Base-by-base conservation (phyloP, 2,797 vertebrate species). In the Trachops cirrhosus region DNA sequence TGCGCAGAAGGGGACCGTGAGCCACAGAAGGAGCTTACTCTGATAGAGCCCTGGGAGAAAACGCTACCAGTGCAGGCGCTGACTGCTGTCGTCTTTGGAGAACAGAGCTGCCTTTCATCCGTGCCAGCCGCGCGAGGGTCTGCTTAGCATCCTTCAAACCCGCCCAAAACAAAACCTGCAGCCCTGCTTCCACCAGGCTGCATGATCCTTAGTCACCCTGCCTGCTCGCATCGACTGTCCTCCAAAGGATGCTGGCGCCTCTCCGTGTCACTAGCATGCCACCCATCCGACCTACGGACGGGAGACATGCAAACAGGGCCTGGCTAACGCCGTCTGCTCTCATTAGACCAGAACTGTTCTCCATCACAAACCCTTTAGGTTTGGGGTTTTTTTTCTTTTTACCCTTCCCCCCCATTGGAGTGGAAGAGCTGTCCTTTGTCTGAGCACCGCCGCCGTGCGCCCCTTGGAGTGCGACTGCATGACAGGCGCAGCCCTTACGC, bases 91-190 rank as follows among this genome's bases (percentile, higher is more conserved):
- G 21, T 68, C 94, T 93, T 82, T 6, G 12, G 44, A 62, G 78
- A 83, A 83, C 48, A 95, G 75, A 89, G 68, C 50, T 54, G 73
- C 57, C 80, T 86, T 96, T 89, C 50, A 44, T 0, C 75, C 77
- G 75, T 0, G 6, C 59, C 32, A 59, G 21, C 82, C 37, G 1
- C 44, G 22, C 0, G 3, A 85, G 86, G 62, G 32, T 85, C 71
- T 87, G 89, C 70, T 78, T 52, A 64, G 71, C 32, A 67, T 44
- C 52, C 88, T 83, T 62, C 74, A 77, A 48, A 62, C 34, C 32
- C 16, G 67, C 26, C 67, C 71, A 8, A 68, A 54, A 75, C 83
- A 32, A 94, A 79, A 75, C 57, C 77, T 75, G 54, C 10, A 82
- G 70, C 44, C 64, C 73, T 74, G 57, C 59, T 64, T 57, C 84